A percentile compares a stretch with the other conserved stretches of the same genome.
Conservation (phyloP, 2,113 vertebrate genomes). For the Myotis brandtii region DNA sequence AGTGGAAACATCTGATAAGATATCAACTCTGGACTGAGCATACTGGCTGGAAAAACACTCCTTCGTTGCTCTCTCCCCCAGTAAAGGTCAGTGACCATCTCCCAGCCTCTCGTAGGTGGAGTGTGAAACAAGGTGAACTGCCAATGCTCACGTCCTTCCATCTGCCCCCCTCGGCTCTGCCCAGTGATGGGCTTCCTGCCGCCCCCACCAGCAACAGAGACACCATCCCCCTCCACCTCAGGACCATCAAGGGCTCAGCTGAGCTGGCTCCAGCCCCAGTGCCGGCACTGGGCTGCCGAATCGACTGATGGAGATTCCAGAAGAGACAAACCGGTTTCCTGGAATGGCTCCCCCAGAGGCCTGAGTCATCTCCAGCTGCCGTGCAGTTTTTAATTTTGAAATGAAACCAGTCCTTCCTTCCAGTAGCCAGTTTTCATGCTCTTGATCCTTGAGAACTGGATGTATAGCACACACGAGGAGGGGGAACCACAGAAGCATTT, state of each 20-base stretch:
- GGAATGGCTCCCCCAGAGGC: slow-evolving; percentile 69
- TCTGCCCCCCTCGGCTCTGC: neutral
- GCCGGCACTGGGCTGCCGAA: neutral
- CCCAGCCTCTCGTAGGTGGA: neutral
- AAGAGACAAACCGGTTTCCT: slow-evolving; percentile 62
- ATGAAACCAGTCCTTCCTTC: neutral
- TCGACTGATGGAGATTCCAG: slow-evolving; percentile 57
- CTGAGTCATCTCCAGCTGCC: slow-evolving; percentile 79
- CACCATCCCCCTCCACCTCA: fast-evolving
- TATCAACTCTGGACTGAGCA: too few relatives aligned
- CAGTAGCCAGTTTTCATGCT: neutral
- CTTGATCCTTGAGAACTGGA: fast-evolving
- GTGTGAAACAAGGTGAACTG: fast-evolving
- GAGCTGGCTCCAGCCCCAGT: neutral
- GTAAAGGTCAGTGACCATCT: fast-evolving
- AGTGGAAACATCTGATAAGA: neutral
- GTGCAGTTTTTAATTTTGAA: slow-evolving; percentile 51
- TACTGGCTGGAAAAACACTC: neutral
- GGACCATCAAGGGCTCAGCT: neutral
- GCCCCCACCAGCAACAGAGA: neutral
- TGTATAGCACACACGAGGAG: fast-evolving
- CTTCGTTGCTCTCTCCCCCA: too few relatives aligned
- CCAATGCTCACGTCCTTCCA: fast-evolving
- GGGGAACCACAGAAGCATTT: neutral
- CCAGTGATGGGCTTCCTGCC: fast-evolving